Percentiles rank a stretch among this genome's conserved stretches.
Evolutionary conservation across 2,888 invertebrate genomes (phyloP).

Genomic region (Empis livida): DNA sequence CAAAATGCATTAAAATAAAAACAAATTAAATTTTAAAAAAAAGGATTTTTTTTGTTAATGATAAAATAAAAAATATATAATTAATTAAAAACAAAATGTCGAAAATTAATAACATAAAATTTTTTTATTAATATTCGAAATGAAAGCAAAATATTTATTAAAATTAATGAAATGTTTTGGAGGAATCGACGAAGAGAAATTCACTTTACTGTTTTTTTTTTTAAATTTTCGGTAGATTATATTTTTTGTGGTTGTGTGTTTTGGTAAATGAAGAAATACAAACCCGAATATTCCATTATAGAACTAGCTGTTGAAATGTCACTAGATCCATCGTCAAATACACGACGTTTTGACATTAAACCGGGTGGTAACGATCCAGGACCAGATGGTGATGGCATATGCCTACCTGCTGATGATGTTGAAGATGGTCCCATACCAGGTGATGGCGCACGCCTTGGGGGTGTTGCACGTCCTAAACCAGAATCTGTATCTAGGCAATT

Average conservation of each 20-base stretch:
- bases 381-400: slow-evolving; percentile 73
- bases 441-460: slow-evolving; percentile 74
- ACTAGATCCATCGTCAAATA: slow-evolving; percentile 65
- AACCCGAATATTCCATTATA: slow-evolving; percentile 78
- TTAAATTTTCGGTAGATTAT: too few species aligned
- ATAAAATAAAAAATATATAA: too few species aligned
- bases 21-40: too few species aligned
- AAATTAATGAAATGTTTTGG: not conserved
- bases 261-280: too few species aligned
- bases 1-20: too few species aligned
- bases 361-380: slow-evolving; percentile 69
- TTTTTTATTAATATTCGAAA: too few species aligned
- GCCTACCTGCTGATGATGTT: slow-evolving; percentile 36
- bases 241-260: too few species aligned
- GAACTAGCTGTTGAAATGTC: slow-evolving; percentile 76
- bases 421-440: slow-evolving; percentile 60
- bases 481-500: slow-evolving; percentile 56
- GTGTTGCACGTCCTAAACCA: slow-evolving; percentile 75
- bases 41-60: too few species aligned
- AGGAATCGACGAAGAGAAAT: too few species aligned
- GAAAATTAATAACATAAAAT: too few species aligned
- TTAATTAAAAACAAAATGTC: too few species aligned
- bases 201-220: not conserved
- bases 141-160: not conserved
- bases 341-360: slow-evolving; percentile 55